Conservation (phyloP, 1,140 invertebrate species). For the Rhopalosiphum padi region DNA sequence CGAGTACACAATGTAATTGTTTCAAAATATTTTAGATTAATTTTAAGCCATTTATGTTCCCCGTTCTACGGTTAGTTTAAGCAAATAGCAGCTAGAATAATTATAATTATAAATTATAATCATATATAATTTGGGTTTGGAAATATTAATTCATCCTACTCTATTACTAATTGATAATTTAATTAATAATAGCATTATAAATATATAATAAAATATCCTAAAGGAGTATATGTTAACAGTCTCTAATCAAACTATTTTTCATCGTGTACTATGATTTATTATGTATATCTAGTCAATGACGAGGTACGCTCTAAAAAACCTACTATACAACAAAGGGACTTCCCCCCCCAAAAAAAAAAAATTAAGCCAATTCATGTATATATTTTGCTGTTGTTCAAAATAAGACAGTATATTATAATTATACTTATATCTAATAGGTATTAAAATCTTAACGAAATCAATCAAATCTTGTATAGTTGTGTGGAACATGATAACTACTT, state of each 20-base stretch:
- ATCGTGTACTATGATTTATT: neutral
- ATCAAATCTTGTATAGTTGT: neutral
- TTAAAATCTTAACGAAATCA: neutral
- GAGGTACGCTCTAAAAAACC: neutral
- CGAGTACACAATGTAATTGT: too few species aligned
- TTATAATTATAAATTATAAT: too few species aligned
- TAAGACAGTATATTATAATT: neutral
- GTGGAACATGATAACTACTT: neutral
- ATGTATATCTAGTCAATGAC: neutral
- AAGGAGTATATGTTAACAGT: neutral
- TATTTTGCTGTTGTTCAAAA: neutral
- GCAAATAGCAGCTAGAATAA: too few species aligned
- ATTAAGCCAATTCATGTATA: neutral
- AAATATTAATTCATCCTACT: too few species aligned
- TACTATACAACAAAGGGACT: neutral
- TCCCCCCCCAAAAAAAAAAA: neutral
- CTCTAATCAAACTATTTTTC: neutral
- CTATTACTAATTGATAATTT: too few species aligned
- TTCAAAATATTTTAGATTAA: too few species aligned
- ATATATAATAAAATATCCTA: neutral
- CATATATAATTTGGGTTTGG: too few species aligned
- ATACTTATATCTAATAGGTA: neutral
- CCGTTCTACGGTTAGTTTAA: too few species aligned
- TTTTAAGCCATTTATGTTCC: too few species aligned
- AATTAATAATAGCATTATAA: too few species aligned